Evolutionary conservation across 2,888 invertebrate species (phyloP).

Genomic region (Cryptosula pallasiana): DNA sequence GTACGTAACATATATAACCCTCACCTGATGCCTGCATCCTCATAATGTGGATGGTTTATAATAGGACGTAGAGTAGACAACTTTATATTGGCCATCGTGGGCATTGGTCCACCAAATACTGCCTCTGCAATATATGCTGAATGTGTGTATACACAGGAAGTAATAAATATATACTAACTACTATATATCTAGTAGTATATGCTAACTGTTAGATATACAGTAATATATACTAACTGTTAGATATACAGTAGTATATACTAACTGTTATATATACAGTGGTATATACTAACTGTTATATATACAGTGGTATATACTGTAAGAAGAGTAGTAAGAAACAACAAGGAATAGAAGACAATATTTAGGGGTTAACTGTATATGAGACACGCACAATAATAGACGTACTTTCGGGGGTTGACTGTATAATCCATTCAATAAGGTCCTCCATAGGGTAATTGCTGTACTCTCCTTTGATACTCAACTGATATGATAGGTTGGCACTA

Average conservation of each 20-base stretch:
- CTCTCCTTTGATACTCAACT: slow-evolving; percentile 58
- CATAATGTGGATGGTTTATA: slow-evolving; percentile 82
- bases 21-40: slow-evolving; percentile 71
- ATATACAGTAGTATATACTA: no score
- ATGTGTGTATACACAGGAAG: no score
- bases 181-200: no score
- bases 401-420: slow-evolving; percentile 58
- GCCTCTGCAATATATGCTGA: slow-evolving; percentile 57
- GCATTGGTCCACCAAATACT: slow-evolving; percentile 81
- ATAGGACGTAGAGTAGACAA: slow-evolving; percentile 71
- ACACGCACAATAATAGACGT: no score
- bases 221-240: no score
- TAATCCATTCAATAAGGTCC: slow-evolving; percentile 72
- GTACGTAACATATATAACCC: no score
- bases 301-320: no score
- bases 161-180: no score
- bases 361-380: no score
- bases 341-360: neutral
- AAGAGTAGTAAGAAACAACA: neutral
- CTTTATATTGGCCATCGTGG: slow-evolving; percentile 75
- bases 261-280: no score
- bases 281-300: no score
- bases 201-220: no score
- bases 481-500: slow-evolving; percentile 56
- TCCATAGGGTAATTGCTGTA: slow-evolving; percentile 70